Percentiles rank a stretch among this genome's conserved stretches.
Evolutionary conservation across 2,113 vertebrate species (phyloP).

Genomic region (Malurus elegans): DNA sequence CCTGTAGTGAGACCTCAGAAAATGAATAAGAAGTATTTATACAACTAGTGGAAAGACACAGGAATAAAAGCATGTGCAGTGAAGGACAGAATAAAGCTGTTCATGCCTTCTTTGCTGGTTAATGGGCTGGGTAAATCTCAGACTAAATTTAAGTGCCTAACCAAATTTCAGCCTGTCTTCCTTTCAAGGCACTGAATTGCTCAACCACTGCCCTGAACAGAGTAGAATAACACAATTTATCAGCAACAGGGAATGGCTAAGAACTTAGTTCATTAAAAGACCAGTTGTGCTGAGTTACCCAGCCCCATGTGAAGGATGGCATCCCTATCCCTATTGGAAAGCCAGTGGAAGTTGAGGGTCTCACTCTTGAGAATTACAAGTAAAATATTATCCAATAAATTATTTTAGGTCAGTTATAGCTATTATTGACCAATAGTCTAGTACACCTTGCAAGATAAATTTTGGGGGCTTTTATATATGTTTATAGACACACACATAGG

Average conservation of each 20-base stretch:
- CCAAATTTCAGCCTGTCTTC: not conserved
- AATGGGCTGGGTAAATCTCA: not conserved
- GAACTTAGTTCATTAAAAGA: not conserved
- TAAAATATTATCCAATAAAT: no score
- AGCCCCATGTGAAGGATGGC: not conserved
- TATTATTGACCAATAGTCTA: not conserved
- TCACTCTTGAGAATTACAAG: not conserved
- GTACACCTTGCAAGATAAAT: not conserved
- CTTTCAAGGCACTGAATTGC: not conserved
- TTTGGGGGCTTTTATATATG: rapidly evolving
- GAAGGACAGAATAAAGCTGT: not conserved
- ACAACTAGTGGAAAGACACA: not conserved
- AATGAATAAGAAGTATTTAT: not conserved
- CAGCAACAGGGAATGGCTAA: not conserved
- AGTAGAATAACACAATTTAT: not conserved
- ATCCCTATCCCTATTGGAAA: not conserved
- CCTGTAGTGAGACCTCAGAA: not conserved
- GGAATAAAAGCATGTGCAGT: not conserved
- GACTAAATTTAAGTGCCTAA: not conserved
- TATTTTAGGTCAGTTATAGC: not conserved
- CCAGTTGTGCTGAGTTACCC: not conserved
- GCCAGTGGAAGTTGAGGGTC: not conserved
- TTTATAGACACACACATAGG: not conserved
- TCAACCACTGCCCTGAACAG: not conserved
- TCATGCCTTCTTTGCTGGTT: not conserved